Conservation (phyloP, 2,888 invertebrate genomes). For the Neoscelio sp. region DNA sequence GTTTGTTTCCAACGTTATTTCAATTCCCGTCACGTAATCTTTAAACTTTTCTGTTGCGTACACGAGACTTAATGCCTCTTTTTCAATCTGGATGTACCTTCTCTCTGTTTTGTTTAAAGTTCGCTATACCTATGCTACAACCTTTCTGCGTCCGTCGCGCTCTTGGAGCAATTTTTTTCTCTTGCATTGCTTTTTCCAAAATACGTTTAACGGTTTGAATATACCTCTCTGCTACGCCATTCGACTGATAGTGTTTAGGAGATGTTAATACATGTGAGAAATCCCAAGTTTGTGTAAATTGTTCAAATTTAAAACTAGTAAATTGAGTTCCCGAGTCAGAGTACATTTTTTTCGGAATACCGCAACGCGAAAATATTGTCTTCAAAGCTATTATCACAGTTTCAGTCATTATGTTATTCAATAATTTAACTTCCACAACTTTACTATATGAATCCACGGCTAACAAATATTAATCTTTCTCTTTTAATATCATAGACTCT, state of each 20-base stretch:
- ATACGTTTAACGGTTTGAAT: constrained; percentile 59
- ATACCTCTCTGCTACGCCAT: constrained; percentile 49
- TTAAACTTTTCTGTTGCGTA: too few species aligned
- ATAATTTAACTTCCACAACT: constrained; percentile 3
- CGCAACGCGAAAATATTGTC: constrained; percentile 47
- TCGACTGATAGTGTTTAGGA: constrained; percentile 53
- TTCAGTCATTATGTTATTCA: constrained; percentile 13
- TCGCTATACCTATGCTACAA: too few species aligned
- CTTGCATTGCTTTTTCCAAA: constrained; percentile 20
- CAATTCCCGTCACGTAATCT: too few species aligned
- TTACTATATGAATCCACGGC: constrained; percentile 69
- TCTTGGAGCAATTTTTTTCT: too few species aligned
- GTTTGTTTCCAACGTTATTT: too few species aligned
- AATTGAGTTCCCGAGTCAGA: constrained; percentile 58
- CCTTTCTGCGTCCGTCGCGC: too few species aligned
- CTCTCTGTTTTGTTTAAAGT: too few species aligned
- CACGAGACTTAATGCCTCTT: too few species aligned
- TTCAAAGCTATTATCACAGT: constrained; percentile 39
- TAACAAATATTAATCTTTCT: constrained; percentile 67
- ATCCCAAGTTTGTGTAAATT: constrained; percentile 34
- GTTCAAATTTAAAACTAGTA: constrained; percentile 25
- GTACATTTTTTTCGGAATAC: constrained; percentile 48
- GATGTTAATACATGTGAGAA: constrained; percentile 35
- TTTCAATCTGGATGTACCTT: too few species aligned
- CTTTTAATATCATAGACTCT: constrained; percentile 58